Percentiles rank a stretch among this genome's conserved stretches.
These are phyloP conservation scores for Hylia prasina DNA, from an alignment of 2,113 vertebrate genomes.

Conservation along the genomic window DNA sequence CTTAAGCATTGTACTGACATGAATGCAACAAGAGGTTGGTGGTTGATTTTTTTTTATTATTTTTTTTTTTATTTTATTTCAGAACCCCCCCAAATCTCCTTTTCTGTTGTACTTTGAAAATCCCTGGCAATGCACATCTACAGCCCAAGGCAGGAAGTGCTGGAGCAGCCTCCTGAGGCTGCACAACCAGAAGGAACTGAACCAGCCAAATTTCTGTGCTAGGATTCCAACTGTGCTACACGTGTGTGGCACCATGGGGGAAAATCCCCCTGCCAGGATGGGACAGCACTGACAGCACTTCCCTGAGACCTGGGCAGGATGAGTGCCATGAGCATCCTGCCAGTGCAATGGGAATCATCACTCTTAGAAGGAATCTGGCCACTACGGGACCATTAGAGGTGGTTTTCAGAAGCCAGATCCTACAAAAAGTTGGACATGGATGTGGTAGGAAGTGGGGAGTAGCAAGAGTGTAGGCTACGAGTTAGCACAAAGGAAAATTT, in stretches of 20 bases:
- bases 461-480: background rate
- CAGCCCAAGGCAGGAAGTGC: background rate
- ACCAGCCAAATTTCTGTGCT: background rate
- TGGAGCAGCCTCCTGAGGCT: background rate
- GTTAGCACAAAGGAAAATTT: background rate
- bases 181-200: background rate
- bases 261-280: background rate
- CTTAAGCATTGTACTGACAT: background rate
- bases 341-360: accelerated
- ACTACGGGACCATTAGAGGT: background rate
- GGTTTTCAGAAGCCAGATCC: background rate
- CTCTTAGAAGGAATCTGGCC: background rate
- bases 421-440: background rate
- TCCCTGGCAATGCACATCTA: background rate
- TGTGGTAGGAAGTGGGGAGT: background rate
- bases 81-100: background rate
- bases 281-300: background rate
- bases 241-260: background rate
- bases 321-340: background rate
- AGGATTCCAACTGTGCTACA: background rate
- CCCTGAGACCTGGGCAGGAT: background rate
- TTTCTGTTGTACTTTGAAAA: background rate
- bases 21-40: background rate
- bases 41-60: background rate
- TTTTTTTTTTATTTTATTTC: background rate